A percentile compares a stretch with the other conserved stretches of the same genome.
Conservation (phyloP, 2,113 vertebrate genomes). For the Dicaeum eximium region DNA sequence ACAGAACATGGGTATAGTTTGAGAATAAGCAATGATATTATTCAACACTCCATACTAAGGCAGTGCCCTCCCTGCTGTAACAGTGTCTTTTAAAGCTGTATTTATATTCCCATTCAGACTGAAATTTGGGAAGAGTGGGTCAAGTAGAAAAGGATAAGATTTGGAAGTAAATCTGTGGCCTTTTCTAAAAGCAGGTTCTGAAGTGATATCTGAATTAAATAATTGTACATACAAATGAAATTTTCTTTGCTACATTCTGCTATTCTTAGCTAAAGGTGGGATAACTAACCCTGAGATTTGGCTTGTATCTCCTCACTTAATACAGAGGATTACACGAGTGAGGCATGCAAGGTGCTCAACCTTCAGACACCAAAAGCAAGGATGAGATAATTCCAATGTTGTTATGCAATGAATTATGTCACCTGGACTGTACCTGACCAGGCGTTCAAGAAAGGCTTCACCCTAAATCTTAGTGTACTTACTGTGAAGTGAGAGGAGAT, state of each 20-base stretch:
- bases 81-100: neutral
- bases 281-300: neutral
- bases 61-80: neutral
- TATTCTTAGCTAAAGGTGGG: neutral
- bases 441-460: neutral
- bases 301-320: neutral
- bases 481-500: neutral
- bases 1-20: neutral
- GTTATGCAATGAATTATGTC: accelerated
- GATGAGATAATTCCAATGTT: neutral
- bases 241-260: neutral
- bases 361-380: accelerated
- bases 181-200: neutral
- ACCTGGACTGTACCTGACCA: neutral
- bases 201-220: neutral
- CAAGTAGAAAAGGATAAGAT: neutral
- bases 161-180: neutral
- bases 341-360: neutral
- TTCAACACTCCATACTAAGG: neutral
- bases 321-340: neutral
- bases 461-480: neutral
- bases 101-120: neutral
- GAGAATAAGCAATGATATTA: neutral
- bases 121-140: neutral
- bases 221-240: neutral